Evolutionary conservation across 2,888 invertebrate species (phyloP), one percentile per base, ranked within the genome.

Genomic region (Herminia tarsipennalis): DNA sequence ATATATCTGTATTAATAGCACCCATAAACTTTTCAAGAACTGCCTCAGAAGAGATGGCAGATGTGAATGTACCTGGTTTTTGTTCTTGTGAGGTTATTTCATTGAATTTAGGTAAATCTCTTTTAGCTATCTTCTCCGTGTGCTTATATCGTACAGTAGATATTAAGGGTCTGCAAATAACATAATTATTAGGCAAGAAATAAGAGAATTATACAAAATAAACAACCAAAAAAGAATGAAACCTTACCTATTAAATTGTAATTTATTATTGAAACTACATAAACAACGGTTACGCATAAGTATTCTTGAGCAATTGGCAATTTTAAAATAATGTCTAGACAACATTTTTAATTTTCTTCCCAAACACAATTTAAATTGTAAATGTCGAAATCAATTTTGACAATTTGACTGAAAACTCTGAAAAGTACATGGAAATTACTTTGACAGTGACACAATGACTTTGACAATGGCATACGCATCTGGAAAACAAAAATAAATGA

Each of bases 11-110:
- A n/a, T 86, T 88, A 9, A 92, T 56, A 2, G 74, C 73, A 30
- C 87, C 76, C 39, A 89, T 75, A 5, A 81, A 57, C 57, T 88
- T 90, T 54, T 90, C 91, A 6, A 92, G 67, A 8, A 88, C 52
- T 24, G 88, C 86, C 37, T 83, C 79, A 6, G 78, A 56, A 0
- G 73, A 62, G 17, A 70, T 1, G 2, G 27, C 17, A 18, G 39
- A 12, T 17, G 3, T 5, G 16, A 45, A 36, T 20, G 28, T 28
- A n/a, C 29, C 14, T 16, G 2, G 36, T 35, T 49, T 32, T 2
- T 10, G 2, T 4, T 9, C 22, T 38, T 34, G 38, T 24, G 16
- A 24, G 33, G 18, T 35, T 16, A 18, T 33, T 28, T 0, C n/a
- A 1, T 6, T 5, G 25, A 33, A 27, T 49, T 38, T 35, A 6